Conservation (phyloP, 2,113 vertebrate species). For the Oreochromis spilurus region DNA sequence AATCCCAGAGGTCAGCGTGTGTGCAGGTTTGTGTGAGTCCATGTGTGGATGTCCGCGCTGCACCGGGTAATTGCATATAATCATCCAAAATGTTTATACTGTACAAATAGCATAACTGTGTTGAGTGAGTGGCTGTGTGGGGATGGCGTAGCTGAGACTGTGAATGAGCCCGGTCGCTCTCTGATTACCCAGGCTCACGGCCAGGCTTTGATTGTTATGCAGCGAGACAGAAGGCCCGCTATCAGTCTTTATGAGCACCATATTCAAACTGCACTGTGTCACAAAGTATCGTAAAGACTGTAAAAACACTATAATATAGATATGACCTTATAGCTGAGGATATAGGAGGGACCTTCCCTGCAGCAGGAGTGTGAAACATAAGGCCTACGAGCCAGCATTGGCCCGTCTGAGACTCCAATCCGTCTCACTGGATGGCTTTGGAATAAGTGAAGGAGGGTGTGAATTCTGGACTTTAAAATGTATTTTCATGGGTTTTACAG, state of each 20-base stretch:
- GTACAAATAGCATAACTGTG: conserved; percentile 58
- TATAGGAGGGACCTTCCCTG: not conserved
- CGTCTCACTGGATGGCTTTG: not conserved
- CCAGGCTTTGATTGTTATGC: conserved; percentile 26
- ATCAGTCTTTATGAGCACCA: not conserved
- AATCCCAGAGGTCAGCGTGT: conserved; percentile 39
- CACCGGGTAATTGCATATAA: conserved; percentile 64
- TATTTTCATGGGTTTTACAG: not conserved
- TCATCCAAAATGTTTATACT: conserved; percentile 67
- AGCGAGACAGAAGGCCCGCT: not conserved
- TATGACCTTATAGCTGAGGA: not conserved
- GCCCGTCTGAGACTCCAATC: not conserved
- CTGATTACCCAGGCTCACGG: conserved; percentile 29
- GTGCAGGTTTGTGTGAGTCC: conserved; percentile 20
- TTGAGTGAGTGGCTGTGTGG: conserved; percentile 36
- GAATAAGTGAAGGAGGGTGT: not conserved
- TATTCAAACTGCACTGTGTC: not conserved
- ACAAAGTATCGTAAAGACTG: not conserved
- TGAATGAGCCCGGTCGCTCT: conserved; percentile 3
- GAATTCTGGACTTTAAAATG: not conserved
- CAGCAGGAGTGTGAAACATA: not conserved
- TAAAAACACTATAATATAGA: not conserved
- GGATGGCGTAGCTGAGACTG: conserved; percentile 1
- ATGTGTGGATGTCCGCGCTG: conserved; percentile 20
- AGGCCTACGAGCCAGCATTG: not conserved